A percentile compares a stretch with the other conserved stretches of the same genome.
Evolutionary conservation across 2,888 invertebrate genomes (phyloP).

Genomic region (Chloroclysta siterata): DNA sequence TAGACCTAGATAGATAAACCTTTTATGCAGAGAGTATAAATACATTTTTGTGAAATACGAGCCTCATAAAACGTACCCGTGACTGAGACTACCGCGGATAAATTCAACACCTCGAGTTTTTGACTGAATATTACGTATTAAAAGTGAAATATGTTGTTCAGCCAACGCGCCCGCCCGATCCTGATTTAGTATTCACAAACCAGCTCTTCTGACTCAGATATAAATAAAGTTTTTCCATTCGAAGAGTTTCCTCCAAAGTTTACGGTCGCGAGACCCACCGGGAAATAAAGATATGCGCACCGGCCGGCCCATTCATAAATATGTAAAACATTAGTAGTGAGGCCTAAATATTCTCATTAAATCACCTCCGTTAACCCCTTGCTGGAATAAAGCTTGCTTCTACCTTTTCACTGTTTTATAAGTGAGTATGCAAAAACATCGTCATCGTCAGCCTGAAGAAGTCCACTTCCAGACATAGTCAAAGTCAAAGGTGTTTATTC

Average conservation of each 20-base stretch:
- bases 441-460: no score
- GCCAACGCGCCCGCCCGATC: conserved; percentile 47
- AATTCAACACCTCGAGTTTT: conserved; percentile 38
- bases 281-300: conserved; percentile 74
- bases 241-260: conserved; percentile 68
- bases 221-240: conserved; percentile 81
- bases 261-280: conserved; percentile 64
- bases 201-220: conserved; percentile 73
- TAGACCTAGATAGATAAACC: no score
- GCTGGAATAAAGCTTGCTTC: conserved; percentile 29
- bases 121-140: conserved; percentile 40
- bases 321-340: conserved; percentile 49
- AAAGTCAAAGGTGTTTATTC: no score
- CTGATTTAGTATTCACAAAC: conserved; percentile 78
- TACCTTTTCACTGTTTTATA: conserved; percentile 19
- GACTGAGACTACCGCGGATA: conserved; percentile 27
- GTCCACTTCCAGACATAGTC: no score
- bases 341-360: conserved; percentile 44
- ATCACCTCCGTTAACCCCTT: conserved; percentile 44
- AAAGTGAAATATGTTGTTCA: conserved; percentile 49
- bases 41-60: conserved; percentile 26
- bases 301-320: conserved; percentile 56
- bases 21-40: neutral
- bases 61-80: conserved; percentile 22
- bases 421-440: neutral